These are phyloP conservation scores for Platysteira castanea DNA, from an alignment of 2,113 vertebrate genomes.

Conservation along the genomic window DNA sequence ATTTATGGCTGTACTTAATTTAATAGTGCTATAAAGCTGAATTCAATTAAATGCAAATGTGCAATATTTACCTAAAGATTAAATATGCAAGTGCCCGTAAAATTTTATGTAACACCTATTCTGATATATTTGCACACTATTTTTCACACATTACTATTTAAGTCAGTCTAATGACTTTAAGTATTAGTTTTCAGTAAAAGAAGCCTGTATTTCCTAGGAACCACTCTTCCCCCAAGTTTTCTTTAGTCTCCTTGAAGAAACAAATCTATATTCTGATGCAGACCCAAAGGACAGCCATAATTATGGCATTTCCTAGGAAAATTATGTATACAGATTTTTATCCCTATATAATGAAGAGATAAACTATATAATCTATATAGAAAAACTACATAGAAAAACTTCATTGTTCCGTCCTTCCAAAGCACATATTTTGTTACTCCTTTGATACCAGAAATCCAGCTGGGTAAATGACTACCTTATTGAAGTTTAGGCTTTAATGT, in stretches of 20 bases:
- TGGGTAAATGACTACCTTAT: background rate
- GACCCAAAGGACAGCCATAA: background rate
- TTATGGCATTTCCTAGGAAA: background rate
- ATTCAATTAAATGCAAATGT: background rate
- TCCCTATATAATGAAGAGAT: background rate
- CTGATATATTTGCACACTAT: background rate
- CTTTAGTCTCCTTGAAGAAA: background rate
- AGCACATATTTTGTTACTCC: background rate
- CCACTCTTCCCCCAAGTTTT: background rate
- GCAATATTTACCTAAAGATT: background rate
- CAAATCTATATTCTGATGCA: background rate
- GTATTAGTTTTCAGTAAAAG: background rate
- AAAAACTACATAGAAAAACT: background rate
- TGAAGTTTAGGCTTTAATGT: background rate
- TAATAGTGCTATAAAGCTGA: background rate
- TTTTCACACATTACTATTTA: background rate
- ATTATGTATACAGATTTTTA: background rate
- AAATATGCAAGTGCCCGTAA: background rate
- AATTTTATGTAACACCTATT: background rate
- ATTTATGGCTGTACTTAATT: background rate
- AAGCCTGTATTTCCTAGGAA: background rate
- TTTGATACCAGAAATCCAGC: background rate
- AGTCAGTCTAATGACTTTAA: background rate
- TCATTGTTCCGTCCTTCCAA: background rate
- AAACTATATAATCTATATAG: background rate